These are phyloP conservation scores for Amaurobius ferox DNA, from an alignment of 2,888 invertebrate genomes.

Conservation along the genomic window DNA sequence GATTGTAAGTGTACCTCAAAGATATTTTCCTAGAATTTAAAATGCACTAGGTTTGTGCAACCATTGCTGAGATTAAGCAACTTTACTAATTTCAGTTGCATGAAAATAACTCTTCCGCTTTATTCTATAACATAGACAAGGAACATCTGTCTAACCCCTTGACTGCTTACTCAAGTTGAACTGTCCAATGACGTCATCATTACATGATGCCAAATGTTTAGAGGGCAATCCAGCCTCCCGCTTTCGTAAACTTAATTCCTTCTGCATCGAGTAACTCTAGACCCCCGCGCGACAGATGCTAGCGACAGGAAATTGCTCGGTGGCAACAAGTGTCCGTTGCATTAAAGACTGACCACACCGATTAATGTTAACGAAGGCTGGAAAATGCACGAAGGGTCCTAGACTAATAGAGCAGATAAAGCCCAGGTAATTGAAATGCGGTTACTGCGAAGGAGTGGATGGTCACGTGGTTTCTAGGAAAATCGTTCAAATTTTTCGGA, in stretches of 20 bases:
- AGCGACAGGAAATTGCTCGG: background rate
- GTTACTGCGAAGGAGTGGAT: background rate
- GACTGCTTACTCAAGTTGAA: too few relatives aligned
- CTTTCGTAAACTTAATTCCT: background rate
- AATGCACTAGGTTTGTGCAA: too few relatives aligned
- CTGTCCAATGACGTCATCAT: background rate
- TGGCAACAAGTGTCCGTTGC: constrained; percentile 3
- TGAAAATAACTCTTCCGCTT: too few relatives aligned
- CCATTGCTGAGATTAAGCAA: too few relatives aligned
- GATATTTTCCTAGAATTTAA: too few relatives aligned
- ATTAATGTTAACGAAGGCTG: background rate
- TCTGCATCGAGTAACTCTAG: background rate
- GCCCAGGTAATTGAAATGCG: background rate
- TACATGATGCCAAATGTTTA: background rate
- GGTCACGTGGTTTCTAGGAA: background rate
- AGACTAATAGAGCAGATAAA: constrained; percentile 1
- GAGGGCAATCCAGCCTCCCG: background rate
- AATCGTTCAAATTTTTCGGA: background rate
- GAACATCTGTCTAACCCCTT: too few relatives aligned
- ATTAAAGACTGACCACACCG: constrained; percentile 5
- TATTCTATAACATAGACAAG: too few relatives aligned
- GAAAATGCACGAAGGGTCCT: background rate
- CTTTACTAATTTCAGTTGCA: too few relatives aligned
- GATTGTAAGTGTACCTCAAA: too few relatives aligned
- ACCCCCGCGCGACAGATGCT: constrained; percentile 4